Conservation (phyloP, 2,888 invertebrate genomes). For the Drosophila austrosaltans region DNA sequence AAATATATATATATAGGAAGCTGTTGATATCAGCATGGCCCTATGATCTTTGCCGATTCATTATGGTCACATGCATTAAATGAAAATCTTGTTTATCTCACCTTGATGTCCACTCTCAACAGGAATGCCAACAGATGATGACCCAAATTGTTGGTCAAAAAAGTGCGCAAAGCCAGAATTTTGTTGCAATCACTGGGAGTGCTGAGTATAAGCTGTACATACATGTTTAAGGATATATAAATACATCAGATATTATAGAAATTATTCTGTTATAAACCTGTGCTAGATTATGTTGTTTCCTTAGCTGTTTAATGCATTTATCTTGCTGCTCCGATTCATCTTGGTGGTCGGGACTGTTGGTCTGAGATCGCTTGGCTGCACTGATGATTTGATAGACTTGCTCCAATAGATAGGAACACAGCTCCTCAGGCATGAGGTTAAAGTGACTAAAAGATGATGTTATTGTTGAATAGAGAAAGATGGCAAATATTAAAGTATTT, state of each 20-base stretch:
- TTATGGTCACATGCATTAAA: background rate
- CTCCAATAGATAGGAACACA: conserved; percentile 81
- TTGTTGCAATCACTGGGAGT: conserved; percentile 82
- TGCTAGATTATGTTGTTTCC: conserved; percentile 79
- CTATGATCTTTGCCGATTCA: background rate
- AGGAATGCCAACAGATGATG: conserved; percentile 80
- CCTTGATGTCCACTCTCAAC: conserved; percentile 80
- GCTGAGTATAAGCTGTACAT: conserved; percentile 78
- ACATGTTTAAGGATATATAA: background rate
- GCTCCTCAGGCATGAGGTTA: conserved; percentile 81
- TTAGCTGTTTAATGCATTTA: conserved; percentile 63
- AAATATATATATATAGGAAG: background rate
- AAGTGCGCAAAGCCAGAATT: conserved; percentile 81
- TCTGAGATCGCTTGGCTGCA: conserved; percentile 73
- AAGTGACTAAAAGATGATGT: conserved; percentile 68
- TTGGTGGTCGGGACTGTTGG: conserved; percentile 28
- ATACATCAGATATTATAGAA: background rate
- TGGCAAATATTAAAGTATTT: background rate
- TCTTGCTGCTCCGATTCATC: conserved; percentile 47
- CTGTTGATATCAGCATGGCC: background rate
- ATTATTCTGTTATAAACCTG: conserved; percentile 62
- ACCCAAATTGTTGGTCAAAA: conserved; percentile 81
- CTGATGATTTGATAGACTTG: conserved; percentile 82
- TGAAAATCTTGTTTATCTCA: conserved; percentile 39
- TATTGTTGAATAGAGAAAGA: background rate